These are phyloP conservation scores for Zhuqinia jingwanae DNA, from an alignment of 2,888 invertebrate genomes.

Conservation along the genomic window DNA sequence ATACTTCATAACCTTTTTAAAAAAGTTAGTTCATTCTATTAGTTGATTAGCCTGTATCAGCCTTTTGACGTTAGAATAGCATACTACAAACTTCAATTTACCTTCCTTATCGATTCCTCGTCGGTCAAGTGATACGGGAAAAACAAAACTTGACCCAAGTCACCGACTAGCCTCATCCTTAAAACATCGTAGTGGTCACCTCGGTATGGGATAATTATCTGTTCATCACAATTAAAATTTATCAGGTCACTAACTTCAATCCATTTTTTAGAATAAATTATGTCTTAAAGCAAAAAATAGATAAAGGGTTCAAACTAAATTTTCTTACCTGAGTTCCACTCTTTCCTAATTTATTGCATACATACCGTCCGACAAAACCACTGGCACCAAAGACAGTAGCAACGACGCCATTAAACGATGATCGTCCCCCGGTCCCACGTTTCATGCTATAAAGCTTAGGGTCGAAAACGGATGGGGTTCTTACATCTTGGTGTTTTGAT, in stretches of 20 bases:
- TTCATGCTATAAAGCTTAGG: constrained; percentile 82
- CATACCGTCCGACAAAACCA: constrained; percentile 93
- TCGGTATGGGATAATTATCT: constrained; percentile 96
- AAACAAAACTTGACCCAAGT: constrained; percentile 97
- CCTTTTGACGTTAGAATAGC: no score
- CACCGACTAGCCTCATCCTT: constrained; percentile 92
- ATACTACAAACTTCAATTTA: no score
- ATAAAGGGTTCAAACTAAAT: not conserved
- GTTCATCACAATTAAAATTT: constrained; percentile 77
- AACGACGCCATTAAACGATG: constrained; percentile 97
- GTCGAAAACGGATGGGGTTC: constrained; percentile 68
- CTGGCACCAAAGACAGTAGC: constrained; percentile 98
- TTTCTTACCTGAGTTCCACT: constrained; percentile 88
- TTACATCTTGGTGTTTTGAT: constrained; percentile 48
- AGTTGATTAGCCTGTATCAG: no score
- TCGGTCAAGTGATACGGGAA: constrained; percentile 92
- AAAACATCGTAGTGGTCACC: constrained; percentile 90
- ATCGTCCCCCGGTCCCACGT: constrained; percentile 94
- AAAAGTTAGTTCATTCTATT: not conserved
- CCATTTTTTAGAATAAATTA: no score
- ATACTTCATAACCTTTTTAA: constrained; percentile 90
- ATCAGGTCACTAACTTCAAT: constrained; percentile 51
- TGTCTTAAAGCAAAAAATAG: not conserved
- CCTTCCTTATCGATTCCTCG: constrained; percentile 90
- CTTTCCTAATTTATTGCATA: constrained; percentile 95